A percentile compares a stretch with the other conserved stretches of the same genome.
phyloP scores from a whole-genome alignment of 1,140 invertebrate species.

The Monochamus saltuarius region DNA sequence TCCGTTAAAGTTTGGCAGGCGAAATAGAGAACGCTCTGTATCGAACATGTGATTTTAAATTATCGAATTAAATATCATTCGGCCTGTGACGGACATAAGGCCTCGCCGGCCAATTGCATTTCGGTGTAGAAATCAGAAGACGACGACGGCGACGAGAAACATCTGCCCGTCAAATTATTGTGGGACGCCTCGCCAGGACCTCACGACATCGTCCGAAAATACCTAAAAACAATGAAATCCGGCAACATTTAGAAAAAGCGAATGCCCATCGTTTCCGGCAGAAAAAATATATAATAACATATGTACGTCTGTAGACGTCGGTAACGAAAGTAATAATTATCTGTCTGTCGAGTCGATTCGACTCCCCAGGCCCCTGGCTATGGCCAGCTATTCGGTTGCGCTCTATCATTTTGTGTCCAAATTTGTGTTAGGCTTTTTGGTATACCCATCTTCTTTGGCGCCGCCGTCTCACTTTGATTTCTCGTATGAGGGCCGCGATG shows the following conservation, averaged over 20 bases:
- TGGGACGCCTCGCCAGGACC: background rate
- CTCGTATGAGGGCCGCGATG: slow-evolving; percentile 2
- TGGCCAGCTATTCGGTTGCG: slow-evolving; percentile 25
- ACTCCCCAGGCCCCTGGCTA: slow-evolving; percentile 33
- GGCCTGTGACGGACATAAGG: background rate
- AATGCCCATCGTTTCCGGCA: slow-evolving; percentile 42
- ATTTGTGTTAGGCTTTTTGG: slow-evolving; percentile 18
- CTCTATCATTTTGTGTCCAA: slow-evolving; percentile 39
- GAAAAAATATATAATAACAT: slow-evolving; percentile 47
- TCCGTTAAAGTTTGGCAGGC: too few relatives aligned
- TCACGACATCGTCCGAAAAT: slow-evolving; percentile 1
- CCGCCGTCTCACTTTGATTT: slow-evolving; percentile 18
- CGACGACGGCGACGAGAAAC: background rate
- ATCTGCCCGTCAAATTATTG: background rate
- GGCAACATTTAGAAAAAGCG: slow-evolving; percentile 31
- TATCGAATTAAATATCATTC: background rate
- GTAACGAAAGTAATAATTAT: slow-evolving; percentile 45
- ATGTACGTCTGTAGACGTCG: slow-evolving; percentile 34
- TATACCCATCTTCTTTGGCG: slow-evolving; percentile 23
- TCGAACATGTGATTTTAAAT: too few relatives aligned
- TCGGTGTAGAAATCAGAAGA: background rate
- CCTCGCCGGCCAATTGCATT: background rate
- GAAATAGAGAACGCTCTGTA: too few relatives aligned
- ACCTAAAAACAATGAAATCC: slow-evolving; percentile 34
- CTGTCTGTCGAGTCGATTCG: slow-evolving; percentile 37